A percentile compares a stretch with the other conserved stretches of the same genome.
These are phyloP conservation scores for Latheticus oryzae DNA, from an alignment of 2,888 invertebrate genomes.

Conservation along the genomic window DNA sequence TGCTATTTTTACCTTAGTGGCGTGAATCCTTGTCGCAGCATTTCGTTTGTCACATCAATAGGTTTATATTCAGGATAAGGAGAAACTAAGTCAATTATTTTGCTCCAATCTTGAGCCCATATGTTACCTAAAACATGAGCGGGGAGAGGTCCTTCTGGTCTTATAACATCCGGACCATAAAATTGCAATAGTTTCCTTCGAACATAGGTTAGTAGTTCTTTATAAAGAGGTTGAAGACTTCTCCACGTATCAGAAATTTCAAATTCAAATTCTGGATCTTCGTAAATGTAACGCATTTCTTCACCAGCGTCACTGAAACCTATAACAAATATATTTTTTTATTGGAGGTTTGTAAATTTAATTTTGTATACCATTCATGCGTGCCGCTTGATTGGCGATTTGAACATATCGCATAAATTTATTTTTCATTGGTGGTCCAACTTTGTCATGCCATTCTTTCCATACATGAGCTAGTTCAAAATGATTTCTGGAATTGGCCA, in stretches of 20 bases:
- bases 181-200: slow-evolving; percentile 71
- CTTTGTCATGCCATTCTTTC: slow-evolving; percentile 83
- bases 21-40: slow-evolving; percentile 80
- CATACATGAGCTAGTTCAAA: slow-evolving; percentile 82
- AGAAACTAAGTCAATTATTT: slow-evolving; percentile 78
- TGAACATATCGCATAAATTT: slow-evolving; percentile 83
- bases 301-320: slow-evolving; percentile 85
- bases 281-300: slow-evolving; percentile 81
- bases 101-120: slow-evolving; percentile 88
- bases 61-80: slow-evolving; percentile 79
- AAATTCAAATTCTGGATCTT: slow-evolving; percentile 74
- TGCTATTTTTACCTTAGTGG: slow-evolving; percentile 77
- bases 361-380: slow-evolving; percentile 73
- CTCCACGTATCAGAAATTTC: slow-evolving; percentile 72
- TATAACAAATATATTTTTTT: slow-evolving; percentile 59
- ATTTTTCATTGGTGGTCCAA: slow-evolving; percentile 80
- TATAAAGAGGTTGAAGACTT: slow-evolving; percentile 79
- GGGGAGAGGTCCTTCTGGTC: slow-evolving; percentile 80
- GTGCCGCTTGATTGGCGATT: slow-evolving; percentile 83
- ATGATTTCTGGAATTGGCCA: slow-evolving; percentile 80
- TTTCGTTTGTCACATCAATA: slow-evolving; percentile 81
- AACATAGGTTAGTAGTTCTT: slow-evolving; percentile 86
- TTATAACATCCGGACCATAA: slow-evolving; percentile 66
- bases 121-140: slow-evolving; percentile 87
- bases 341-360: too few relatives aligned